These are phyloP conservation scores for Girardinus metallicus DNA, from an alignment of 2,797 vertebrate genomes.

Conservation along the genomic window DNA sequence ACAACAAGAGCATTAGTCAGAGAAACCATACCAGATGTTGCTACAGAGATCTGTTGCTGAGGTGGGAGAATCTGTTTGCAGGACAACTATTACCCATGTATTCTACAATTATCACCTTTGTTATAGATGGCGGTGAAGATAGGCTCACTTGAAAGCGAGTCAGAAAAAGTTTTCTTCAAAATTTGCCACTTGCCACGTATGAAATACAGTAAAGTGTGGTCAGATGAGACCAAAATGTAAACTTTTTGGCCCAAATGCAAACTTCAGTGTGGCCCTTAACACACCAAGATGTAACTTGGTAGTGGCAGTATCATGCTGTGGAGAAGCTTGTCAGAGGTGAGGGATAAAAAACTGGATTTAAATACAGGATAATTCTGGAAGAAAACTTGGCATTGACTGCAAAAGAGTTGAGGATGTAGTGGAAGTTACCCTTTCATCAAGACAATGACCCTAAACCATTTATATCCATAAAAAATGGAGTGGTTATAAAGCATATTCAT, in stretches of 20 bases:
- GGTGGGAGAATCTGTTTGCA: background rate
- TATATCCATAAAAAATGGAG: background rate
- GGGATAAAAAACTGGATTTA: background rate
- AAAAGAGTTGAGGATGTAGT: background rate
- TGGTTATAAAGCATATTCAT: background rate
- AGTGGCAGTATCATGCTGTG: background rate
- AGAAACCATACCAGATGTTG: background rate
- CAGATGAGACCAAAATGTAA: too few species aligned
- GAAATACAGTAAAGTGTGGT: too few species aligned
- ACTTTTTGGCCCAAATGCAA: background rate
- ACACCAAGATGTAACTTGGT: background rate
- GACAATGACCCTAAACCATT: background rate
- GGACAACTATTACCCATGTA: background rate
- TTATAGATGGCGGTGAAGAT: background rate
- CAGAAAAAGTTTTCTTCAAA: too few species aligned
- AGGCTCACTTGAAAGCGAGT: background rate
- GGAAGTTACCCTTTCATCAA: background rate
- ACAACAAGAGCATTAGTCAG: background rate
- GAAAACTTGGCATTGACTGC: background rate
- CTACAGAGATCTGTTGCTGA: background rate
- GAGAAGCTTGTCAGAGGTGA: background rate
- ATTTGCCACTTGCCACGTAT: too few species aligned
- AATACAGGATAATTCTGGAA: background rate
- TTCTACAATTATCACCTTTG: background rate
- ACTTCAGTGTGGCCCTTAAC: background rate